A percentile compares a stretch with the other conserved stretches of the same genome.
These are phyloP conservation scores for Seriola dumerili DNA, from an alignment of 2,113 vertebrate species.

Conservation along the genomic window DNA sequence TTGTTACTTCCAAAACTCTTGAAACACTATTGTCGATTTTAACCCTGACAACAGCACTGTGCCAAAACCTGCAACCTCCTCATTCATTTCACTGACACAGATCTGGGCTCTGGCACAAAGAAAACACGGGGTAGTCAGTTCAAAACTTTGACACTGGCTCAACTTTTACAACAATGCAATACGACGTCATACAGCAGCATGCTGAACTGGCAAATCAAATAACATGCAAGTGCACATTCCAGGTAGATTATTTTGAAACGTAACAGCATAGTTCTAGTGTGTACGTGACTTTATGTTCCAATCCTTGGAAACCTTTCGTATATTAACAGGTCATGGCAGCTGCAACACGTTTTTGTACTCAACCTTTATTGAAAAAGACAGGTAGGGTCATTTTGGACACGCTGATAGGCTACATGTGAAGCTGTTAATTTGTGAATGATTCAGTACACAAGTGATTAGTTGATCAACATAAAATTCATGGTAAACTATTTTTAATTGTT, in stretches of 20 bases:
- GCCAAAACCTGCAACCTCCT: not conserved
- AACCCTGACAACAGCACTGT: not conserved
- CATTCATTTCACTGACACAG: conserved; percentile 1
- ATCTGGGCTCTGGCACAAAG: conserved; percentile 10
- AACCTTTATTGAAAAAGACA: not conserved
- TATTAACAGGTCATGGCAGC: conserved; percentile 4
- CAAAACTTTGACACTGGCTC: not conserved
- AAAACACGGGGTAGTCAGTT: not conserved
- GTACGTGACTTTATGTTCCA: conserved; percentile 36
- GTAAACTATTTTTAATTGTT: conserved; percentile 5
- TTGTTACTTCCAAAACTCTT: not conserved
- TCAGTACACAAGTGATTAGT: not conserved
- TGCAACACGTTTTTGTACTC: not conserved
- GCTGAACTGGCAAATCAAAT: conserved; percentile 32
- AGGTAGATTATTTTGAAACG: conserved; percentile 27
- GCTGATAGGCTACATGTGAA: not conserved
- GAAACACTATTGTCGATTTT: not conserved
- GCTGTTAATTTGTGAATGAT: not conserved
- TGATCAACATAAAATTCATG: not conserved
- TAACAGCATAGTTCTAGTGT: conserved; percentile 12
- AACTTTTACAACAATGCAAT: conserved; percentile 25
- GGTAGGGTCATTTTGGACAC: not conserved
- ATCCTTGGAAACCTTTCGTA: not conserved
- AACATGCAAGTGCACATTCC: conserved; percentile 28
- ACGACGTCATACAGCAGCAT: conserved; percentile 1